phyloP scores from a whole-genome alignment of 2,113 vertebrate species.

The Otis tarda region DNA sequence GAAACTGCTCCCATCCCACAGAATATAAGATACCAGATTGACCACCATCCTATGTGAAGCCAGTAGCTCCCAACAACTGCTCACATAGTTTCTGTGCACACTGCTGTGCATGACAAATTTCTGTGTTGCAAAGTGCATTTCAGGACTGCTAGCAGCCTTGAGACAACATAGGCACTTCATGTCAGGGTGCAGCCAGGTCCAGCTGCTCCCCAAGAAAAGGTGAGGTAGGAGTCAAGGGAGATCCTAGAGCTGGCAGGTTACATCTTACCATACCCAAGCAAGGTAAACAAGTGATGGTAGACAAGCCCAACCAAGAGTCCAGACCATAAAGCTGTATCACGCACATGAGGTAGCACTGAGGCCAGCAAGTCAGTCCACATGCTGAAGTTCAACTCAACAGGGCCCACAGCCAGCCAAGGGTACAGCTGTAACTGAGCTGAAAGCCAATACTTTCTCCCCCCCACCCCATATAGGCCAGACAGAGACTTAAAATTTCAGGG shows the following conservation, averaged over 20 bases:
- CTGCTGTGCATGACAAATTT: not conserved
- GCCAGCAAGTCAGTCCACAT: not conserved
- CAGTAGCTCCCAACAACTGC: not conserved
- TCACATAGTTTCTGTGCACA: not conserved
- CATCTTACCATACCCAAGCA: not conserved
- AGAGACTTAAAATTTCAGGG: fast-evolving
- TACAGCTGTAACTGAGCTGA: fast-evolving
- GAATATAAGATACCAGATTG: not conserved
- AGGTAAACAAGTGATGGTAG: not conserved
- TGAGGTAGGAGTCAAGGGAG: not conserved
- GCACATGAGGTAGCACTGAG: not conserved
- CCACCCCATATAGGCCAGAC: fast-evolving
- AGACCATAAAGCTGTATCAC: not conserved
- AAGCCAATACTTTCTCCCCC: not conserved
- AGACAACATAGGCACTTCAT: not conserved
- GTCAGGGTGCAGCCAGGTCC: not conserved
- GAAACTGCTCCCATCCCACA: not conserved
- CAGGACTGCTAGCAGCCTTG: not conserved
- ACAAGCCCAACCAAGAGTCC: not conserved
- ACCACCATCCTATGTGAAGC: not conserved
- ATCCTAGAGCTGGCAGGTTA: not conserved
- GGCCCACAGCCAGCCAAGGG: fast-evolving
- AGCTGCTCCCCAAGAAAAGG: not conserved
- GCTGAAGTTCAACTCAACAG: not conserved
- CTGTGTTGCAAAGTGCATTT: not conserved